phyloP scores from a whole-genome alignment of 2,888 invertebrate genomes.

The Lycaena phlaeas region DNA sequence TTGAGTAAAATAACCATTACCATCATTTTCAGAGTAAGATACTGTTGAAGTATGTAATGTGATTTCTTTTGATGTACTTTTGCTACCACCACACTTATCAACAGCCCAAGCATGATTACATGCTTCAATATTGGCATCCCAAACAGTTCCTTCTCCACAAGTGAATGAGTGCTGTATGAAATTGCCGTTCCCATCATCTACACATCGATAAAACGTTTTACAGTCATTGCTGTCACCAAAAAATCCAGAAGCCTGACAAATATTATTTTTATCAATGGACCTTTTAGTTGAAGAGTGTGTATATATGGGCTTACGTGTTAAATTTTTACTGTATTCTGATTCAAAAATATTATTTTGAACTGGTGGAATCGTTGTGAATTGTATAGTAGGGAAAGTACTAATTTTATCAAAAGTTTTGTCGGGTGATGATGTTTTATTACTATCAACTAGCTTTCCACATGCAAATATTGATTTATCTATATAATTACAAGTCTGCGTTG shows the following conservation, averaged over 20 bases:
- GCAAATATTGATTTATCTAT: conserved; percentile 2
- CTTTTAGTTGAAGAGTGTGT: conserved; percentile 13
- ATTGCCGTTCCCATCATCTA: conserved; percentile 57
- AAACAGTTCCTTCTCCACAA: conserved; percentile 75
- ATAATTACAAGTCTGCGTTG: conserved; percentile 8
- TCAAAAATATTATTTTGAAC: background rate
- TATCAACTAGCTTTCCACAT: background rate
- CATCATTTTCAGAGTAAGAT: conserved; percentile 11
- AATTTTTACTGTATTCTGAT: background rate
- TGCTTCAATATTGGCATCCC: conserved; percentile 69
- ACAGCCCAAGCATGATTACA: conserved; percentile 74
- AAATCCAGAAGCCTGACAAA: conserved; percentile 69
- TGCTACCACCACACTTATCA: conserved; percentile 21
- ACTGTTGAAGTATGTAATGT: conserved; percentile 10
- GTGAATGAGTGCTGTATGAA: conserved; percentile 68
- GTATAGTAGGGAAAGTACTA: background rate
- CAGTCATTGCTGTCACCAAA: conserved; percentile 71
- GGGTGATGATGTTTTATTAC: background rate
- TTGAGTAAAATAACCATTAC: conserved; percentile 17
- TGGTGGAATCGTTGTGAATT: background rate
- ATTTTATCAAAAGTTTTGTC: background rate
- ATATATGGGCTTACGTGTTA: background rate
- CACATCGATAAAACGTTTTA: conserved; percentile 79
- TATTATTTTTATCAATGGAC: conserved; percentile 10
- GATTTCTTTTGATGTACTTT: conserved; percentile 8